Conservation (phyloP, 1,140 invertebrate species). For the Drosophila ohnishii region DNA sequence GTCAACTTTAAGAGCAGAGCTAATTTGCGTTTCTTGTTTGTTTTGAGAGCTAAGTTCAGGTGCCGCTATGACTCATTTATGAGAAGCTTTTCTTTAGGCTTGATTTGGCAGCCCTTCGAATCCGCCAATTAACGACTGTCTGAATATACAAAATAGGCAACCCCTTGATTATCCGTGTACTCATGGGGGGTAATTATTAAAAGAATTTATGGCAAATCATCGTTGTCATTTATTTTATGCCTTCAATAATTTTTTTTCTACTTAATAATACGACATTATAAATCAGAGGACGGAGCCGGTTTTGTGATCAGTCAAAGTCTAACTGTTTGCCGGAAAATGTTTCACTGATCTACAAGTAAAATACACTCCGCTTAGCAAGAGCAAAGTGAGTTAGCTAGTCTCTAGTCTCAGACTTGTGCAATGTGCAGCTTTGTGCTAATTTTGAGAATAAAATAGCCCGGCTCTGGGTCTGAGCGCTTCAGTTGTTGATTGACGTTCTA, state of each 20-base stretch:
- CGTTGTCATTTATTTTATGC: constrained; percentile 15
- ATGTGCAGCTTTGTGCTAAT: constrained; percentile 44
- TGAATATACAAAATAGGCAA: constrained; percentile 19
- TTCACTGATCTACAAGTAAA: constrained; percentile 60
- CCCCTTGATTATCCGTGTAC: constrained; percentile 29
- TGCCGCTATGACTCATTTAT: constrained; percentile 12
- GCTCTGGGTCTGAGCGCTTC: constrained; percentile 19
- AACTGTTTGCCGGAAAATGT: constrained; percentile 34
- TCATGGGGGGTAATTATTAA: constrained; percentile 43
- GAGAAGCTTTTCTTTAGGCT: constrained; percentile 22
- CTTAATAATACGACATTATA: constrained; percentile 72
- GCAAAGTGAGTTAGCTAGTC: constrained; percentile 28
- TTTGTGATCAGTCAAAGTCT: constrained; percentile 67
- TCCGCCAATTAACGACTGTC: constrained; percentile 16
- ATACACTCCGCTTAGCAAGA: constrained; percentile 26
- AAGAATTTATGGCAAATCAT: constrained; percentile 60
- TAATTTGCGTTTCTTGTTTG: constrained; percentile 10
- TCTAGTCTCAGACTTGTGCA: constrained; percentile 23
- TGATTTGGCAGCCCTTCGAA: constrained; percentile 35
- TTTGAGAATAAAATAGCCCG: constrained; percentile 68
- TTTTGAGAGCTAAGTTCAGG: constrained; percentile 3
- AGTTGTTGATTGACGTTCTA: constrained; percentile 54
- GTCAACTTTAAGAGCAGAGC: background rate
- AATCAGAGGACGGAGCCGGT: constrained; percentile 62
- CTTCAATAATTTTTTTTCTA: constrained; percentile 42